phyloP scores from a whole-genome alignment of 1,140 invertebrate species.

The Pachyrhynchus sulphureomaculatus region DNA sequence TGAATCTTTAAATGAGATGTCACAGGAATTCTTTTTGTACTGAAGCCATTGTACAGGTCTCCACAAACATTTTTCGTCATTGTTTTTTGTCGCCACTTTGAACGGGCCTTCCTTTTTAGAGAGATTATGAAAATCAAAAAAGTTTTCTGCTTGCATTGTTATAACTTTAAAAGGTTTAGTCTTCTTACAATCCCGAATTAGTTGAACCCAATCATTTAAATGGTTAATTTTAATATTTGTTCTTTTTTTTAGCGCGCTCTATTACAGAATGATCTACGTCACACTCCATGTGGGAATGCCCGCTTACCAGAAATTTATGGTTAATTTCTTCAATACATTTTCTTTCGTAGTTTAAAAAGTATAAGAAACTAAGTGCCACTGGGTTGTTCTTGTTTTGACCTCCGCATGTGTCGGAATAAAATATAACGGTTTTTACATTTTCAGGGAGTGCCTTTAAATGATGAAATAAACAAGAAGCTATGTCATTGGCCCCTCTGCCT shows the following conservation, averaged over 20 bases:
- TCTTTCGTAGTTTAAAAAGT: too few relatives aligned
- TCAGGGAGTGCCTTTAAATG: neutral
- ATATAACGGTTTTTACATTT: too few relatives aligned
- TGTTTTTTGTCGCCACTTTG: too few relatives aligned
- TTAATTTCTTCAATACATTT: too few relatives aligned
- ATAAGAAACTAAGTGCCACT: neutral
- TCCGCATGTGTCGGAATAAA: neutral
- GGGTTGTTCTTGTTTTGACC: neutral
- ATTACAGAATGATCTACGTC: neutral
- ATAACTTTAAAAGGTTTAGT: neutral
- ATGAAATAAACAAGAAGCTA: neutral
- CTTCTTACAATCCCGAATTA: neutral
- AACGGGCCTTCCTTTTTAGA: too few relatives aligned
- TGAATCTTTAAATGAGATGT: too few relatives aligned
- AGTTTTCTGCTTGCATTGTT: neutral
- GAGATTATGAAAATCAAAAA: slow-evolving; percentile 1
- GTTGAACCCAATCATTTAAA: neutral
- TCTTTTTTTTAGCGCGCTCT: slow-evolving; percentile 10
- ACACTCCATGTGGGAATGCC: neutral
- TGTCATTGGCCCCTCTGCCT: neutral
- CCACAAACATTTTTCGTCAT: too few relatives aligned
- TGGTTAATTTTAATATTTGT: neutral
- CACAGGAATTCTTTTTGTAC: too few relatives aligned
- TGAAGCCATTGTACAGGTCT: too few relatives aligned
- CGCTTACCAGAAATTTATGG: neutral